Evolutionary conservation across 2,888 invertebrate species (phyloP), one percentile per base, ranked within the genome.

Genomic region (Philonicus albiceps): DNA sequence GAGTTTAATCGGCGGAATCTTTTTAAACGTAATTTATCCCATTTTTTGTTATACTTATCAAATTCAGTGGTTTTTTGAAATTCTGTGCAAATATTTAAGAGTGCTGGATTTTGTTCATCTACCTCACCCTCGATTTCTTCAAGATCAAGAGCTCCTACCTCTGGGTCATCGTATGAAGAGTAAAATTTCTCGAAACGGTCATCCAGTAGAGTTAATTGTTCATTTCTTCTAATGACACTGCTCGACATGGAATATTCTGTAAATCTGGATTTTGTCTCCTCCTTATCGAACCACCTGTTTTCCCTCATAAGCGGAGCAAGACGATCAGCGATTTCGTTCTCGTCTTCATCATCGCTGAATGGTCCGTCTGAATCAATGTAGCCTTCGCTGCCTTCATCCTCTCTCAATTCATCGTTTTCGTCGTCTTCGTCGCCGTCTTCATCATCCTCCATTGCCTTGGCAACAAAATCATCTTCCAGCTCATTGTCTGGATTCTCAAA

Each of bases 191-290:
- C 98, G 93, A 98, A 99, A 89, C 96, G 94, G 89, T 97, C 95
- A 92, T 99, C 99, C 0, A 98, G 92, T 19, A 97, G 91, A 0
- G 95, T 93, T 0, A 98, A 93, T 8, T 97, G 96, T 85, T 97
- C 95, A 92, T 97, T 98, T 85, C 98, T 94, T 19, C 94, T 93
- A 31, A 98, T 96, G 1, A 98, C 96, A 89, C 98, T 98, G 37
- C 98, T 98, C 0, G 96, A 96, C 96, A 98, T 96, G 0, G 98
- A 98, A 92, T 98, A 98, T 89, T 97, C 96, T 0, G 98, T 98
- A 92, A 98, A 98, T 8, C 96, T 94, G 0, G 98, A 97, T 91
- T 96, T 97, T 0, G 96, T 96, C 91, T 98, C 97, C 89, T 96
- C 96, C 74, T 95, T 94, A 86, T 91, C 90, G 86, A 92, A 93